Base-by-base conservation (phyloP, 2,888 invertebrate species). In the Mycalesis mineus region DNA sequence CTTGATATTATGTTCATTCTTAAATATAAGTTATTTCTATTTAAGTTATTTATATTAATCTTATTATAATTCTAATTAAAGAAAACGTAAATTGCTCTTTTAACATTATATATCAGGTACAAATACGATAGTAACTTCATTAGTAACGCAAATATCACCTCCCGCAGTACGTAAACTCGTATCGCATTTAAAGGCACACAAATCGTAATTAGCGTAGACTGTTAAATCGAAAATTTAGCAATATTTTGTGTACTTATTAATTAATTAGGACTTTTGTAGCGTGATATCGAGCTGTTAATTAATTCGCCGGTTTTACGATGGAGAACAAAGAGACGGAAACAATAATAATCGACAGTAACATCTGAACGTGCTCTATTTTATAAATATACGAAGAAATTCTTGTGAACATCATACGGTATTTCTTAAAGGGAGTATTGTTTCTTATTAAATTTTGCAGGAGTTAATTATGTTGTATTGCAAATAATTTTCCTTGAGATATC, bases 321-420 rank as follows among this genome's bases (percentile, higher is more conserved):
- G 51, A 14, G 55, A 56, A 51, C 60, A 57, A 59, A 45, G 39
- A 33, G 58, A 54, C 49, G 51, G 44, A 59, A 61, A 53, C 55
- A 62, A 57, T 45, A 31, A 55, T 59, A 54, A 57, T 55, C 42
- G 51, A 39, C 54, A 42, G 45, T 44, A 57, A 54, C 14, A 59
- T 54, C 54, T 36, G 51, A 48, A 59, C 54, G 59, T 62, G 51
- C 28, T 37, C 50, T 48, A 54, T 29, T 28, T 54, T 54, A 28
- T 31, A 48, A 55, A 49, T 37, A 28, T 4, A 28, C 15, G 15
- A 15, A 11, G 28, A 42, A n/a, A 15, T n/a, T 37, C 22, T 13
- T 8, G 7, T 39, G 49, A 39, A 28, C 37, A 49, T 4, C 36
- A 36, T 36, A 36, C 11, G 4, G 11, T 11, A 36, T 4, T n/a